These are phyloP conservation scores for Herminia tarsipennalis DNA, from an alignment of 2,888 invertebrate species.

Conservation along the genomic window DNA sequence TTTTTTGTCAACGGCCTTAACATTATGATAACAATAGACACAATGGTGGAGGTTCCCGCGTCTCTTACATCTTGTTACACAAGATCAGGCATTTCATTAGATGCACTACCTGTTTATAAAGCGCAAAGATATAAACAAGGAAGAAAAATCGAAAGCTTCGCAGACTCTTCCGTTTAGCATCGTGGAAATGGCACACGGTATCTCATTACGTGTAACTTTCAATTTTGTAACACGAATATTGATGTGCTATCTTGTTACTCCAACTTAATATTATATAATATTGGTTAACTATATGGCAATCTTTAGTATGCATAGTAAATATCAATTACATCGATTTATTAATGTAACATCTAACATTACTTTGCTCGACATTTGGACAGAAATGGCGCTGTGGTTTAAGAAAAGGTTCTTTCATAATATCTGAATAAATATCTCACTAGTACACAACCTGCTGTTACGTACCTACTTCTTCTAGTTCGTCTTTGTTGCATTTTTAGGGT, in stretches of 20 bases:
- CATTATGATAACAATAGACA: conserved; percentile 78
- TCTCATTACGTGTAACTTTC: conserved; percentile 54
- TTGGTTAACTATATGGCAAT: conserved; percentile 1
- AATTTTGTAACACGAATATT: conserved; percentile 57
- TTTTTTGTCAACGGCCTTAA: conserved; percentile 73
- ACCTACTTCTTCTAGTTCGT: too few relatives aligned
- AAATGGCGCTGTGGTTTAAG: too few relatives aligned
- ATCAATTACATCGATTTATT: conserved; percentile 6
- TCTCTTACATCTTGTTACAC: conserved; percentile 79
- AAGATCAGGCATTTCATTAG: conserved; percentile 69
- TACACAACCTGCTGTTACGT: too few relatives aligned
- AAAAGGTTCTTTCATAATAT: too few relatives aligned
- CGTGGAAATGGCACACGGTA: conserved; percentile 53
- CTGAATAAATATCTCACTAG: too few relatives aligned
- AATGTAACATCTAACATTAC: too few relatives aligned
- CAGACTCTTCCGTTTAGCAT: conserved; percentile 53
- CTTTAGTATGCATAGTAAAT: not conserved
- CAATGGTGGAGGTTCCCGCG: conserved; percentile 76
- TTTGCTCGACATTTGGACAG: too few relatives aligned
- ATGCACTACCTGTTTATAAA: conserved; percentile 52
- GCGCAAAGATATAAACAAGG: conserved; percentile 54
- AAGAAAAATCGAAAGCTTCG: conserved; percentile 62
- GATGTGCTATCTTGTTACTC: conserved; percentile 48
- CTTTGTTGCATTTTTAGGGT: too few relatives aligned
- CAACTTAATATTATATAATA: conserved; percentile 3